Evolutionary conservation across 2,888 invertebrate genomes (phyloP), one percentile per base, ranked within the genome.

Genomic region (Eubasilissa splendida): DNA sequence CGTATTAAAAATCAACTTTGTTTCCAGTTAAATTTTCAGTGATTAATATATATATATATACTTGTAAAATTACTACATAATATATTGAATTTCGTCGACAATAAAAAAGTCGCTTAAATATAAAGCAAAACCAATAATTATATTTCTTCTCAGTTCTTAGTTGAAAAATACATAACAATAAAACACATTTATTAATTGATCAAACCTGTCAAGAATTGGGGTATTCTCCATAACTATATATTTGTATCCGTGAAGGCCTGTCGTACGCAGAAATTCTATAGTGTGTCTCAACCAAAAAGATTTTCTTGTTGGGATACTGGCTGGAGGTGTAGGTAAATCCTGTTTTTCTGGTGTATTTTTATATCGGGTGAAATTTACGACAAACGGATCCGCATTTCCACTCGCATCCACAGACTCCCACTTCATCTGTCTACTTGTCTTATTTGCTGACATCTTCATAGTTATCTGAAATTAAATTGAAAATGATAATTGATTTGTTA

Each of bases 171-270:
- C 1, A 42, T 42, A 42, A 42, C 4, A 42, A 42, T 7, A 42
- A 42, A 42, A 2, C 7, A 42, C 42, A 42, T 2, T 42, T 42
- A 42, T 42, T 7, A 42, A 42, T 42, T 5, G 42, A 42, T 42
- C 33, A 68, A 87, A 93, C 93, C 93, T 91, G 87, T 94, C 94
- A 58, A 87, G 84, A 8, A 86, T 85, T 60, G 89, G 91, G 50
- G 92, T 90, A 60, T 92, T 91, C 56, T 90, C 88, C 85, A 93
- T 91, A 3, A 92, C 92, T 53, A 94, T 92, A 84, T 94, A 94
- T 85, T 92, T 93, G 84, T 93, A 94, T 0, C 95, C 95, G 85
- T 95, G 95, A 76, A 95, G 87, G 82, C 93, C 93, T 0, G 95
- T 95, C 42, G 92, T 91, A 76, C 91, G 89, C 84, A 94, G 94